A percentile compares a stretch with the other conserved stretches of the same genome.
These are phyloP conservation scores for Drosophila mayaguana DNA, from an alignment of 2,888 invertebrate genomes.

Conservation along the genomic window DNA sequence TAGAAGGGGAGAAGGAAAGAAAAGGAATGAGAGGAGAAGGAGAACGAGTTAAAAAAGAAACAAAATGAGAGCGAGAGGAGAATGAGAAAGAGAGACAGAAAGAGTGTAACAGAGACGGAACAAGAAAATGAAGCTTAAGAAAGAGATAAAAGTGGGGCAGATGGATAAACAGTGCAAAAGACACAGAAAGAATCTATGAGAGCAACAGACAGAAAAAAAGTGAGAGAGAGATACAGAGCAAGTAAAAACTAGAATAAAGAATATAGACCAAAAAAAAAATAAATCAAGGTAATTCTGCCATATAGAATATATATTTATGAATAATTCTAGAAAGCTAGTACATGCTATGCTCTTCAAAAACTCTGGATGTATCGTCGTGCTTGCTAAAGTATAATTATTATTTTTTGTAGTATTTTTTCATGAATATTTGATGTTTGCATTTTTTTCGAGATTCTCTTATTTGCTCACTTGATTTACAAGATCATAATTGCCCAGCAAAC, in stretches of 20 bases:
- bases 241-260: background rate
- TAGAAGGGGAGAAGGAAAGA: background rate
- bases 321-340: background rate
- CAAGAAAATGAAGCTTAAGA: background rate
- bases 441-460: slow-evolving; percentile 1
- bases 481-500: slow-evolving; percentile 9
- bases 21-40: background rate
- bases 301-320: background rate
- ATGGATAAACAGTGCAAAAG: background rate
- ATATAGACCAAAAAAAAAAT: background rate
- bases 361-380: background rate
- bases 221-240: background rate
- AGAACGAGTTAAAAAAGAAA: no score
- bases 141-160: background rate
- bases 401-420: background rate
- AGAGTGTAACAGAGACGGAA: no score
- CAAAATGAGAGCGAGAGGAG: background rate
- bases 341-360: background rate
- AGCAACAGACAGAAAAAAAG: background rate
- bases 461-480: slow-evolving; percentile 11
- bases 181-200: no score
- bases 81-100: background rate
- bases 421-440: background rate
- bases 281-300: background rate
- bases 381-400: background rate